Evolutionary conservation across 2,113 vertebrate genomes (phyloP).

Genomic region (Sula dactylatra): DNA sequence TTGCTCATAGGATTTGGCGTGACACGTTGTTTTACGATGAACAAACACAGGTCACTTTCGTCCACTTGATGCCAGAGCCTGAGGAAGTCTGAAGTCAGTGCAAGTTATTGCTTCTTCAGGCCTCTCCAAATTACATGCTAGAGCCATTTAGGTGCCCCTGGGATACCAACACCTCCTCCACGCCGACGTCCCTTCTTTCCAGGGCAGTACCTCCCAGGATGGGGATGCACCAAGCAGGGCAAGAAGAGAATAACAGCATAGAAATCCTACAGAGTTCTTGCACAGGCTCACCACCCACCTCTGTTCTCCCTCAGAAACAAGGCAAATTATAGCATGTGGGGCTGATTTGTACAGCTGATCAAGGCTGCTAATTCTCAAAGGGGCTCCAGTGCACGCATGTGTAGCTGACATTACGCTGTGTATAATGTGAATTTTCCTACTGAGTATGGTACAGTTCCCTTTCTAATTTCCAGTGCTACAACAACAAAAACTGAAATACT

Average conservation of each 20-base stretch:
- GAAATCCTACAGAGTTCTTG: background rate
- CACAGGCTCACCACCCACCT: background rate
- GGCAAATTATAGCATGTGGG: background rate
- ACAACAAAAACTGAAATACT: background rate
- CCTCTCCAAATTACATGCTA: background rate
- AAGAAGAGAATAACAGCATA: background rate
- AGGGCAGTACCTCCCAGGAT: background rate
- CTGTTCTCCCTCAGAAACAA: background rate
- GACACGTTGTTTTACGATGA: background rate
- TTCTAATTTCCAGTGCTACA: background rate
- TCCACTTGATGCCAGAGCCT: background rate
- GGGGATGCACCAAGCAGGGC: background rate
- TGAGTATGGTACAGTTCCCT: background rate
- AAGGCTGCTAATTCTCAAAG: background rate
- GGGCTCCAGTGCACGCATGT: rapidly evolving
- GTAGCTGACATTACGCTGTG: background rate
- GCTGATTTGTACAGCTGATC: background rate
- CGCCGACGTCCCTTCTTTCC: background rate
- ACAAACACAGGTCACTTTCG: background rate
- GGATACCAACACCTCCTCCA: background rate
- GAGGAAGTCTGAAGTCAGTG: background rate
- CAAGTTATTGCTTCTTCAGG: background rate
- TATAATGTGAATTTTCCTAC: background rate
- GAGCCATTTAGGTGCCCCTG: background rate
- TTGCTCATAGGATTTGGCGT: background rate